phyloP scores from a whole-genome alignment of 1,140 invertebrate species.

The Lordiphosa mommai region DNA sequence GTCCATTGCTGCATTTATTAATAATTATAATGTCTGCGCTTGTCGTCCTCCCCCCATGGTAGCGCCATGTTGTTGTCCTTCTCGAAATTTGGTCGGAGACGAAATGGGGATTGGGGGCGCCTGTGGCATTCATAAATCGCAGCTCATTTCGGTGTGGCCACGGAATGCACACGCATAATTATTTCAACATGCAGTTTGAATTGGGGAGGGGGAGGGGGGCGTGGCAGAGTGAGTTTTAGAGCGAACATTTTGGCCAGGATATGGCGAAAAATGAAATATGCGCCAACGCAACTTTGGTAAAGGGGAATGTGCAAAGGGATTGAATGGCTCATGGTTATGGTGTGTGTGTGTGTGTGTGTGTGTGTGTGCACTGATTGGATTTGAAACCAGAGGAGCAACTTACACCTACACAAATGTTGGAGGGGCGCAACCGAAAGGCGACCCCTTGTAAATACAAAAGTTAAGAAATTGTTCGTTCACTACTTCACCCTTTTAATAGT shows the following conservation, averaged over 20 bases:
- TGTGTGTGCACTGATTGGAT: background rate
- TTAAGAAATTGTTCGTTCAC: too few relatives aligned
- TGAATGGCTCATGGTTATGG: too few relatives aligned
- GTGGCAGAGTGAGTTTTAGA: background rate
- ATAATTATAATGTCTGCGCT: conserved; percentile 74
- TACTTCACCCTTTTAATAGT: too few relatives aligned
- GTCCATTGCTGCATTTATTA: conserved; percentile 59
- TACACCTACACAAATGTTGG: too few relatives aligned
- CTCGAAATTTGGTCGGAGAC: background rate
- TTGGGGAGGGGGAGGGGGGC: conserved; percentile 5
- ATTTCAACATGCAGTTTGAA: conserved; percentile 66
- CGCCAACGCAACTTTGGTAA: background rate
- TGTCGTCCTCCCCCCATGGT: conserved; percentile 32
- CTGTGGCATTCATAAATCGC: conserved; percentile 71
- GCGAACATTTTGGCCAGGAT: too few relatives aligned
- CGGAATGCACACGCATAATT: conserved; percentile 77
- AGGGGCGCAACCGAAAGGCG: too few relatives aligned
- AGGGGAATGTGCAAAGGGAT: background rate
- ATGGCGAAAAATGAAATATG: conserved; percentile 1
- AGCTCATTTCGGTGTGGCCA: conserved; percentile 75
- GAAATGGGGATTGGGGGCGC: conserved; percentile 14
- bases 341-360: conserved; percentile 12
- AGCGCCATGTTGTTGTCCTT: conserved; percentile 11
- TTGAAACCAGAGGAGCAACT: too few relatives aligned
- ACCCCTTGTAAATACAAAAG: too few relatives aligned